phyloP scores from a whole-genome alignment of 2,113 vertebrate species.

The Emydura subglobosa region DNA sequence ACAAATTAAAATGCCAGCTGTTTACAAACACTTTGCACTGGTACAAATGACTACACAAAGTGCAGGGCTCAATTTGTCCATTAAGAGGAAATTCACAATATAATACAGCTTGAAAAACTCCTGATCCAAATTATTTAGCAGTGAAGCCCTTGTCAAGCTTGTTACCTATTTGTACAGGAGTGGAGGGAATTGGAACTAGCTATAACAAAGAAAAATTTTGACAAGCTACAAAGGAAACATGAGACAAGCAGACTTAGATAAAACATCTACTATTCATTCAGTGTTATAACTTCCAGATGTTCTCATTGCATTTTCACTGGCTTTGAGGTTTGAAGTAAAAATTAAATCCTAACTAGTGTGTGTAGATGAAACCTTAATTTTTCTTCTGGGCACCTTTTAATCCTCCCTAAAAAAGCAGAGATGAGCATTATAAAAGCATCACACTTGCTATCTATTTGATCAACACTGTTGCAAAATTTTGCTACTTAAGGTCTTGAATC shows the following conservation, averaged over 20 bases:
- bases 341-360: not conserved
- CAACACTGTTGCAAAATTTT: not conserved
- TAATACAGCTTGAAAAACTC: not conserved
- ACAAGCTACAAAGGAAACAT: not conserved
- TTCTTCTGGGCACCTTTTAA: conserved; percentile 7
- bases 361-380: rapidly evolving
- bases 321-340: not conserved
- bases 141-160: not conserved
- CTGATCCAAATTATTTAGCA: not conserved
- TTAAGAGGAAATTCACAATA: not conserved
- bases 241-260: not conserved
- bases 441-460: not conserved
- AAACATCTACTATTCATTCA: not conserved
- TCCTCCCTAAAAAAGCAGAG: not conserved
- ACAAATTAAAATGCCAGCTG: not conserved
- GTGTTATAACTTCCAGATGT: not conserved
- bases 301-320: not conserved
- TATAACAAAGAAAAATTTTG: not conserved
- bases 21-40: not conserved
- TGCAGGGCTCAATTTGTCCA: not conserved
- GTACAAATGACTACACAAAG: not conserved
- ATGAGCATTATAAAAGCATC: not conserved
- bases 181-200: not conserved
- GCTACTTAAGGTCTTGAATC: not conserved
- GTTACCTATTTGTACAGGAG: not conserved